phyloP scores from a whole-genome alignment of 2,888 invertebrate genomes.

The Falcaria lacertinaria region DNA sequence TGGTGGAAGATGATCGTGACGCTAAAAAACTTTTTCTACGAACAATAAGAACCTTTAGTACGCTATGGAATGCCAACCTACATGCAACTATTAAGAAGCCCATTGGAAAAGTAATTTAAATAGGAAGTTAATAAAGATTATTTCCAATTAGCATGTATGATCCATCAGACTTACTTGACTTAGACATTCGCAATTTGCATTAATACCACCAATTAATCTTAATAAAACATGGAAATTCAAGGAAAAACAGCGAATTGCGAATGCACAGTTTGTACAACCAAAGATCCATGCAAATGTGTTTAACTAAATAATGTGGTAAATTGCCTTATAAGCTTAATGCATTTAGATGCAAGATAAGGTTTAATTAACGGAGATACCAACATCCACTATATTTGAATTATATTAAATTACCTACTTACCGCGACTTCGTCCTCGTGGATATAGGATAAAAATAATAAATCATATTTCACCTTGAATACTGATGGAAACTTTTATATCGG shows the following conservation, averaged over 20 bases:
- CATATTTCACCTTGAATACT: no score
- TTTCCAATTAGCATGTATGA: conserved; percentile 3
- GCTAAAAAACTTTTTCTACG: no score
- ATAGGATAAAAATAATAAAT: no score
- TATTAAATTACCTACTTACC: no score
- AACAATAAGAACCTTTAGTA: no score
- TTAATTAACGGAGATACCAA: neutral
- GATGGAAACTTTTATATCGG: no score
- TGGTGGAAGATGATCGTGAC: no score
- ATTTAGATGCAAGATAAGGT: neutral
- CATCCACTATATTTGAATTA: no score
- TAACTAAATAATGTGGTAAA: neutral
- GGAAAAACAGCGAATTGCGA: neutral
- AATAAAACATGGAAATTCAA: neutral
- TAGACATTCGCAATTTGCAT: neutral
- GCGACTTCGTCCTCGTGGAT: no score
- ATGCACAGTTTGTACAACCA: neutral
- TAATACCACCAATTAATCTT: neutral
- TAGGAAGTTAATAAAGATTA: neutral
- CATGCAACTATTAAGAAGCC: neutral
- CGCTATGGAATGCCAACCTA: neutral
- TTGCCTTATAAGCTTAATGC: neutral
- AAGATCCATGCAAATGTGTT: conserved; percentile 1
- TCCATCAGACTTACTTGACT: neutral
- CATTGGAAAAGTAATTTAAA: neutral